Evolutionary conservation across 2,888 invertebrate species (phyloP).

Genomic region (Phymatocera aterrima): DNA sequence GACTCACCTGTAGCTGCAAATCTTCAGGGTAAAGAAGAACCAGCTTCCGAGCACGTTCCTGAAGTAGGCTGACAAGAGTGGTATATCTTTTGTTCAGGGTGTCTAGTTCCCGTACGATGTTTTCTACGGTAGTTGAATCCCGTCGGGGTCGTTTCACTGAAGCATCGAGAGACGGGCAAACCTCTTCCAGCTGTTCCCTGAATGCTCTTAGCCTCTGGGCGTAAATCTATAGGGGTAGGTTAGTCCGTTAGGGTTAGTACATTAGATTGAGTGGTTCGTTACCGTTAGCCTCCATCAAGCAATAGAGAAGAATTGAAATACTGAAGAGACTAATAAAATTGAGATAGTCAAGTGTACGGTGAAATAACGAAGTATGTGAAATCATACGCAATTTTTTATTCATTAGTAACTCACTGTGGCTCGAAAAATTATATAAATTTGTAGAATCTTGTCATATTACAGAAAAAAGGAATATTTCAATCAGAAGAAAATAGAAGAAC

Average conservation of each 20-base stretch:
- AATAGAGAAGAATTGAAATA: conserved; percentile 50
- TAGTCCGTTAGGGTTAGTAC: conserved; percentile 77
- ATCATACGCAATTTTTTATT: conserved; percentile 46
- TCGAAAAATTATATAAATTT: conserved; percentile 47
- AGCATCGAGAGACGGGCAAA: conserved; percentile 88
- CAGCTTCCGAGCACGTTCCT: conserved; percentile 83
- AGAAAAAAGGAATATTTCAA: not conserved
- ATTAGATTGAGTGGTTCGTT: conserved; percentile 68
- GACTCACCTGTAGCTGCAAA: conserved; percentile 85
- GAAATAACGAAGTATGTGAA: conserved; percentile 35
- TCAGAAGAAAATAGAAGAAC: not conserved
- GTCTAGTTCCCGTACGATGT: conserved; percentile 87
- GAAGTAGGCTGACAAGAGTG: conserved; percentile 82
- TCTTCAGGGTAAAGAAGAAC: conserved; percentile 84
- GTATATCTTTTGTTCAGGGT: conserved; percentile 88
- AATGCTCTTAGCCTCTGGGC: conserved; percentile 90
- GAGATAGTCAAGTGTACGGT: not conserved
- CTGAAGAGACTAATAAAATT: not conserved
- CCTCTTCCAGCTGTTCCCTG: conserved; percentile 89
- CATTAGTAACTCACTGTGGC: conserved; percentile 61
- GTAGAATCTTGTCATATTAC: not conserved
- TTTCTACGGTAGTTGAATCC: conserved; percentile 81
- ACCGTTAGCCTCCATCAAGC: conserved; percentile 64
- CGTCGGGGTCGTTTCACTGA: conserved; percentile 72
- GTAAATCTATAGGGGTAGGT: conserved; percentile 86